phyloP scores from a whole-genome alignment of 2,888 invertebrate genomes.

The Acanthacorydalis orientalis region DNA sequence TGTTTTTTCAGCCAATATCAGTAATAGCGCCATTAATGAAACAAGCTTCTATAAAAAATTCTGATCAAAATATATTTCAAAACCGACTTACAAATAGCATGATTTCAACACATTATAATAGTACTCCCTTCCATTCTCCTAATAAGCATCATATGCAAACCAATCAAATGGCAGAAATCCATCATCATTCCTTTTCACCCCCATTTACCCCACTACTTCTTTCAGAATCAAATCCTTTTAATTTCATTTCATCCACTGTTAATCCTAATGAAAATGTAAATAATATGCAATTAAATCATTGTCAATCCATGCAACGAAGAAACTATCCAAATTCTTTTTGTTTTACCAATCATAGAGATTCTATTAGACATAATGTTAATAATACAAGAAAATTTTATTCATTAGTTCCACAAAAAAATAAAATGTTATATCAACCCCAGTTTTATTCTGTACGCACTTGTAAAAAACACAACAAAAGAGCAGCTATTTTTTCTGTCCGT shows the following conservation, averaged over 20 bases:
- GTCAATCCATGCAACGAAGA: too few relatives aligned
- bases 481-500: slow-evolving; percentile 3
- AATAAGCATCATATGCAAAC: too few relatives aligned
- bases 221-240: too few relatives aligned
- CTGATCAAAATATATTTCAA: background rate
- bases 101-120: too few relatives aligned
- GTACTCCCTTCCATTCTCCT: too few relatives aligned
- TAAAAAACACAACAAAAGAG: slow-evolving; percentile 21
- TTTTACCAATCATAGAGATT: slow-evolving; percentile 5
- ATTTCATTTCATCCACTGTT: too few relatives aligned
- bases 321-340: background rate
- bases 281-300: too few relatives aligned
- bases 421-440: slow-evolving; percentile 10
- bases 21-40: slow-evolving; percentile 34
- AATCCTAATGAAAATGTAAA: too few relatives aligned
- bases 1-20: slow-evolving; percentile 35
- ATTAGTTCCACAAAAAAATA: slow-evolving; percentile 12
- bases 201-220: too few relatives aligned
- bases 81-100: background rate
- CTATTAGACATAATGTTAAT: slow-evolving; percentile 2
- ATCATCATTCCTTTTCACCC: too few relatives aligned
- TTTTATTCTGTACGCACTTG: slow-evolving; percentile 16
- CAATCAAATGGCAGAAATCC: too few relatives aligned
- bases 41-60: background rate
- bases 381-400: slow-evolving; percentile 19